phyloP scores from a whole-genome alignment of 2,888 invertebrate genomes.

The Melanchra persicariae region DNA sequence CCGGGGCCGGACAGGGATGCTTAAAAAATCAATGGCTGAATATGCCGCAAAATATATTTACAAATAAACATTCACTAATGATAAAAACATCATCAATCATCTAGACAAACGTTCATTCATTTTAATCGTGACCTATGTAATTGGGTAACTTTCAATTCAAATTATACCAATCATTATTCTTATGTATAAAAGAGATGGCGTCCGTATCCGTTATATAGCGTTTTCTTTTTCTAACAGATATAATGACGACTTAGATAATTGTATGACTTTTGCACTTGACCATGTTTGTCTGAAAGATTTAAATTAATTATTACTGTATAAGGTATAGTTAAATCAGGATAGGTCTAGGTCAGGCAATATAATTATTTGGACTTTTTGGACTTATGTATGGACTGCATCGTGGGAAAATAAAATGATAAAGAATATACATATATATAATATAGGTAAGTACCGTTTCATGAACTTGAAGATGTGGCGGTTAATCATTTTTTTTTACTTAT shows the following conservation, averaged over 20 bases:
- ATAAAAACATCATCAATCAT: constrained; percentile 1
- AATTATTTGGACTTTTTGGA: background rate
- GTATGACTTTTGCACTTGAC: constrained; percentile 16
- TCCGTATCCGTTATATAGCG: background rate
- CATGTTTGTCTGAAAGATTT: constrained; percentile 1
- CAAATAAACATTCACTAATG: background rate
- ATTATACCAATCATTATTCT: constrained; percentile 19
- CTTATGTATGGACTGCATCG: background rate
- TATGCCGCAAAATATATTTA: too few species aligned
- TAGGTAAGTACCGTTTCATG: too few species aligned
- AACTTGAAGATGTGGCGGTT: too few species aligned
- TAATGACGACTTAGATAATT: constrained; percentile 9
- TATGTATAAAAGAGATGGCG: constrained; percentile 8
- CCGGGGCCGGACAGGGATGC: too few species aligned
- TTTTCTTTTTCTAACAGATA: constrained; percentile 5
- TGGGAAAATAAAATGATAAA: background rate
- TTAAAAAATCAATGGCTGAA: too few species aligned
- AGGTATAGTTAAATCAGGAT: constrained; percentile 4
- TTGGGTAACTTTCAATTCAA: background rate
- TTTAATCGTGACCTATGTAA: constrained; percentile 5
- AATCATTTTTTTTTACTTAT: too few species aligned
- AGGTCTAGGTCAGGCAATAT: constrained; percentile 44
- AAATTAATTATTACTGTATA: constrained; percentile 17
- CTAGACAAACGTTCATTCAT: constrained; percentile 3
- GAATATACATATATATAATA: too few species aligned